Base-by-base conservation (phyloP, 64 coral and sea anemone species). In the Actinia equina region DNA sequence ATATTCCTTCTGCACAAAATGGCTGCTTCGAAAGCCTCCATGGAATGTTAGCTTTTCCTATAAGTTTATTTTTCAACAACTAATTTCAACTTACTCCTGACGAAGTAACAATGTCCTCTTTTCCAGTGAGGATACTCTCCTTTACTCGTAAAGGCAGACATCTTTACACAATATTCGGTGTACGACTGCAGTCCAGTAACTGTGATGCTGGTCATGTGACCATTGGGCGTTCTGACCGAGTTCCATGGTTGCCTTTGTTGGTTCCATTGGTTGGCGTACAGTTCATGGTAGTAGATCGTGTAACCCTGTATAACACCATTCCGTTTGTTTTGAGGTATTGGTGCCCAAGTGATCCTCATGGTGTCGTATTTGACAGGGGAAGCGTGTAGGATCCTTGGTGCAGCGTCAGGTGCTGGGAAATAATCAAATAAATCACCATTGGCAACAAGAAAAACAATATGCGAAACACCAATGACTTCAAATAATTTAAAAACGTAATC, bases 261-360 rank as follows among this genome's bases (percentile, higher is more conserved):
- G 6, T 19, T 54, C 49, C 9, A 49, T 19, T 19, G 22, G 17
- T 20, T 44, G 1, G 2, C 20, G 46, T 11, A 12, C 55, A 16
- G 55, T 57, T 12, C 15, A 2, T 16, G 18, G 51, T 51, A 84
- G 82, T 84, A 84, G 22, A 84, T 59, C 18, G 14, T 45, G 51
- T 84, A 84, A 6, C 82, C 82, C 11, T 0, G 42, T 41, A 84
- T 84, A 51, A 55, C 44, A 20, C 82, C 82, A 20, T 84, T 84
- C 0, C 55, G 82, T 26, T 84, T 19, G 17, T 49, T 41, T n/a
- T 19, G 42, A 59, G 82, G 82, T 84, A 84, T 27, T 25, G 46
- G 82, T 13, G 16, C 3, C 82, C 82, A 84, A 10, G 2, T 51
- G 7, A 84, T 49, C 2, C 46, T 45, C 23, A 84, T 59, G 46